Percentiles rank a stretch among this genome's conserved stretches.
Conservation (phyloP, 2,797 vertebrate genomes). For the Peromyscus eremicus region DNA sequence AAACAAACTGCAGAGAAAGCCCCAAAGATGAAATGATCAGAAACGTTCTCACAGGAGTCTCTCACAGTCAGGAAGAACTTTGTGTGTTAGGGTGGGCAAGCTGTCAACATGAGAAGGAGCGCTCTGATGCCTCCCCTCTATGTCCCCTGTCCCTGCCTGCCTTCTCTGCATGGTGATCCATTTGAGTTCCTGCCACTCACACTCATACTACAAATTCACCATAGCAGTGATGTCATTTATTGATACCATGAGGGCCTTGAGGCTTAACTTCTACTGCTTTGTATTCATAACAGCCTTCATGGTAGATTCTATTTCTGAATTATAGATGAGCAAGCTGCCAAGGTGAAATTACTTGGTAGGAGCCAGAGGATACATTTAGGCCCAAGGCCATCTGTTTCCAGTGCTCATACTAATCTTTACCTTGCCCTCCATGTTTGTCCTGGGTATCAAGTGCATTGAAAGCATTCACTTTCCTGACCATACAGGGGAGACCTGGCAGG, state of each 20-base stretch:
- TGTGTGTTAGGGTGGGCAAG: rapidly evolving
- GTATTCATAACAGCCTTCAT: background rate
- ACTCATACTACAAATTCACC: background rate
- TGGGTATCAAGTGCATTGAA: background rate
- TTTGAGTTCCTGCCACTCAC: background rate
- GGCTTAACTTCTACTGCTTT: background rate
- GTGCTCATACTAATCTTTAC: rapidly evolving
- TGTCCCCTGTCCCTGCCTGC: background rate
- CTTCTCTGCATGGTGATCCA: background rate
- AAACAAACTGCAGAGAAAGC: constrained; percentile 71
- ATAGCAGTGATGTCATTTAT: background rate
- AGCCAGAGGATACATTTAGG: background rate
- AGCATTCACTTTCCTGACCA: background rate
- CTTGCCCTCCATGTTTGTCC: background rate
- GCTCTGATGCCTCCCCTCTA: rapidly evolving
- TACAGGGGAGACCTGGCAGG: background rate
- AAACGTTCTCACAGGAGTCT: constrained; percentile 50
- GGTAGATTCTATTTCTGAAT: background rate
- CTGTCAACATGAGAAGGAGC: background rate
- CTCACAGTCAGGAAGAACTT: background rate
- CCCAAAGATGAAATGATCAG: background rate
- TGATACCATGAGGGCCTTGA: background rate
- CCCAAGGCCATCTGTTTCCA: background rate
- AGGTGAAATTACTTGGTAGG: background rate
- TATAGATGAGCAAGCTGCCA: background rate